phyloP scores from a whole-genome alignment of 2,888 invertebrate species.

The Siphlonurus alternatus region DNA sequence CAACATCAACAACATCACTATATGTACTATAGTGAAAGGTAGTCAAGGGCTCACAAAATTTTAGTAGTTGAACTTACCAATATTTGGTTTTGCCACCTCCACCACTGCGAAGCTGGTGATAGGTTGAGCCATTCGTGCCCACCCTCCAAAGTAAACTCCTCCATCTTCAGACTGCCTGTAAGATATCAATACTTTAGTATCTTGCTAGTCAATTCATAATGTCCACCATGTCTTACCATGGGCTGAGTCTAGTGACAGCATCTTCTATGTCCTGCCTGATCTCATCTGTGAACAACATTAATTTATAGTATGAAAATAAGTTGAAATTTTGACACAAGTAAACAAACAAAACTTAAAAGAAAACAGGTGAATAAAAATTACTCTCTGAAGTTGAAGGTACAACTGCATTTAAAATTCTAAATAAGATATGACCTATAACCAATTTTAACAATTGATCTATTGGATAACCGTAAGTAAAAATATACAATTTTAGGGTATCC shows the following conservation, averaged over 20 bases:
- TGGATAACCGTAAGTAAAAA: too few relatives aligned
- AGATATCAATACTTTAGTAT: too few relatives aligned
- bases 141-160: conserved; percentile 82
- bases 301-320: conserved; percentile 2
- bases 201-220: background rate
- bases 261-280: conserved; percentile 98
- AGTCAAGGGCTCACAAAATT: too few relatives aligned
- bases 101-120: conserved; percentile 84
- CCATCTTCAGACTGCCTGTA: conserved; percentile 70
- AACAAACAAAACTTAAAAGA: too few relatives aligned
- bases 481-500: too few relatives aligned
- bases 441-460: too few relatives aligned
- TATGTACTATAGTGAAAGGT: too few relatives aligned
- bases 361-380: conserved; percentile 1
- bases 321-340: background rate
- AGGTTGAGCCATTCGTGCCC: conserved; percentile 98
- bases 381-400: too few relatives aligned
- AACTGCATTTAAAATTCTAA: too few relatives aligned
- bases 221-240: conserved; percentile 51
- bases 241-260: conserved; percentile 83
- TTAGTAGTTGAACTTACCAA: too few relatives aligned
- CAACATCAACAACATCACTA: too few relatives aligned
- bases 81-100: conserved; percentile 83
- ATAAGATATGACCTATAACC: too few relatives aligned
- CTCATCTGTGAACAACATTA: conserved; percentile 56